Evolutionary conservation across 2,888 invertebrate species (phyloP).

Genomic region (Pterostichus niger): DNA sequence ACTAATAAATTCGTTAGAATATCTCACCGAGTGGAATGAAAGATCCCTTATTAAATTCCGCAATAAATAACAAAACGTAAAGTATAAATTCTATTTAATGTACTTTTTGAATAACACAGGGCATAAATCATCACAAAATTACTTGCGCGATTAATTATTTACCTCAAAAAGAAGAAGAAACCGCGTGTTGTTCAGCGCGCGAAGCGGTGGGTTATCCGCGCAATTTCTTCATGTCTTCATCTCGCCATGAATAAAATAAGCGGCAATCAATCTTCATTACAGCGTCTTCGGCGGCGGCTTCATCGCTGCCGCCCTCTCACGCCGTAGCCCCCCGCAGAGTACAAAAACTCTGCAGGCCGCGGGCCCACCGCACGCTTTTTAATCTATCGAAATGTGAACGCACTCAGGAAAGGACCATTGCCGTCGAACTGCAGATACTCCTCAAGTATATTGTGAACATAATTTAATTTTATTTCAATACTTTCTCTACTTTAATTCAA

Average conservation of each 20-base stretch:
- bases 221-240: slow-evolving; percentile 67
- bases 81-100: slow-evolving; percentile 65
- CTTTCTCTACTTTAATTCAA: too few species aligned
- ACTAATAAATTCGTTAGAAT: slow-evolving; percentile 53
- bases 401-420: not conserved
- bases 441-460: too few species aligned
- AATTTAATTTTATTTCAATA: too few species aligned
- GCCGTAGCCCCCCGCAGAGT: not conserved
- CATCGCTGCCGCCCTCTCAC: slow-evolving; percentile 14
- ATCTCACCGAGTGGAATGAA: slow-evolving; percentile 30
- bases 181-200: slow-evolving; percentile 37
- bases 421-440: not conserved
- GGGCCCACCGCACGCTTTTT: slow-evolving; percentile 33
- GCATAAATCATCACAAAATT: slow-evolving; percentile 64
- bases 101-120: slow-evolving; percentile 64
- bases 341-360: not conserved
- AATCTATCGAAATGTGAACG: slow-evolving; percentile 55
- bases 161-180: slow-evolving; percentile 56
- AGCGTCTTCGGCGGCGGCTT: slow-evolving; percentile 44
- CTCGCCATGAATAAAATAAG: slow-evolving; percentile 64
- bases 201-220: slow-evolving; percentile 55
- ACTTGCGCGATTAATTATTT: slow-evolving; percentile 65
- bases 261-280: slow-evolving; percentile 65
- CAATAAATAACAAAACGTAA: slow-evolving; percentile 63
- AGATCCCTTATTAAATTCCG: slow-evolving; percentile 61